A percentile compares a stretch with the other conserved stretches of the same genome.
Evolutionary conservation across 2,888 invertebrate species (phyloP).

Genomic region (Balanococcus diminutus): DNA sequence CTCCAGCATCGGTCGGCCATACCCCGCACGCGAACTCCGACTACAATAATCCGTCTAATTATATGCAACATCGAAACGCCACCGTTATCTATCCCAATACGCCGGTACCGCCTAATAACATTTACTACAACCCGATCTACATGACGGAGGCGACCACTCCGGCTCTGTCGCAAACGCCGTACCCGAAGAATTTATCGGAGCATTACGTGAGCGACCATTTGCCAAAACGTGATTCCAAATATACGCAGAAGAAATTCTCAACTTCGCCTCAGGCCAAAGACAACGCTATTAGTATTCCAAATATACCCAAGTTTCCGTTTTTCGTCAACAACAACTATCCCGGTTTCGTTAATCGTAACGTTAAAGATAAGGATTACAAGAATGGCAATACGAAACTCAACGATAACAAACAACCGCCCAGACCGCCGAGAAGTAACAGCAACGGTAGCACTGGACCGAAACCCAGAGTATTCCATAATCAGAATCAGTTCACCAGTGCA

Average conservation of each 20-base stretch:
- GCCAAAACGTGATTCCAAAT: conserved; percentile 45
- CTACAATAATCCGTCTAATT: conserved; percentile 16
- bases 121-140: conserved; percentile 48
- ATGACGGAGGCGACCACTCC: conserved; percentile 44
- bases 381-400: neutral
- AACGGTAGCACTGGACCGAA: conserved; percentile 28
- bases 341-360: conserved; percentile 45
- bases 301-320: conserved; percentile 46
- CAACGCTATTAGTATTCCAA: neutral
- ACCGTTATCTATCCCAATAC: conserved; percentile 48
- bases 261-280: neutral
- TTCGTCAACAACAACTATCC: conserved; percentile 42
- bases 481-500: conserved; percentile 34
- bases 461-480: conserved; percentile 48
- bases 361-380: conserved; percentile 46
- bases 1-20: neutral
- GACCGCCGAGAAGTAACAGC: conserved; percentile 37
- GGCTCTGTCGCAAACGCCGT: neutral
- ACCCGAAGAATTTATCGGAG: conserved; percentile 48
- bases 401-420: neutral
- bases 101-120: conserved; percentile 42
- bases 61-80: conserved; percentile 33
- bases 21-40: neutral
- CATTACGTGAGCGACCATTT: conserved; percentile 50
- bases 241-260: conserved; percentile 40